These are phyloP conservation scores for Rafetus swinhoei DNA, from an alignment of 2,113 vertebrate species.

Conservation along the genomic window DNA sequence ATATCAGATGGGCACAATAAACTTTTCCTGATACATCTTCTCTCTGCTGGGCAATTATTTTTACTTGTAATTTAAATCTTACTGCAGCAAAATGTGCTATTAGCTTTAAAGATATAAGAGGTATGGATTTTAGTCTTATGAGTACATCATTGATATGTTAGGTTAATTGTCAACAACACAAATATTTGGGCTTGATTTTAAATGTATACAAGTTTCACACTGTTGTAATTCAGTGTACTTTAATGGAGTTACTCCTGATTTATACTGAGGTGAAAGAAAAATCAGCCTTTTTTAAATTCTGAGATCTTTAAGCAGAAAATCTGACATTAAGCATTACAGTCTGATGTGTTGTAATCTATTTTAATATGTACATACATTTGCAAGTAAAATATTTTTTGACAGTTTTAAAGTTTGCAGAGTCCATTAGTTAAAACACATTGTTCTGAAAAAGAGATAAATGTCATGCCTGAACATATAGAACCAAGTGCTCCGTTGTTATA, in stretches of 20 bases:
- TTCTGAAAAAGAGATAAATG: background rate
- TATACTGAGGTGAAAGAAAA: background rate
- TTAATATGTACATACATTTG: background rate
- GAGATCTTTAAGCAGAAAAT: background rate
- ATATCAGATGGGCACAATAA: background rate
- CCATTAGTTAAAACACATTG: background rate
- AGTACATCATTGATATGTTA: background rate
- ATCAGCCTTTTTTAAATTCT: background rate
- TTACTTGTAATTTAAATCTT: background rate
- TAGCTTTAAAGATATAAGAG: background rate
- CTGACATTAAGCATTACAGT: background rate
- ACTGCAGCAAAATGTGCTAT: background rate
- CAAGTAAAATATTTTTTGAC: background rate
- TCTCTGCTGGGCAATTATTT: background rate
- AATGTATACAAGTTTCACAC: background rate
- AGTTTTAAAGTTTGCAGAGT: background rate
- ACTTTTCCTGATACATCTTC: background rate
- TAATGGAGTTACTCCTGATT: background rate
- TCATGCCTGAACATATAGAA: background rate
- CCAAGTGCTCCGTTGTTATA: background rate
- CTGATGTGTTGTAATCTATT: background rate
- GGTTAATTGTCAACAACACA: background rate
- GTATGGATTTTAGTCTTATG: background rate
- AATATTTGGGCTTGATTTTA: background rate
- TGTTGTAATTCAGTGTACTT: background rate